phyloP scores from a whole-genome alignment of 2,113 vertebrate species.

The Alectura lathami region DNA sequence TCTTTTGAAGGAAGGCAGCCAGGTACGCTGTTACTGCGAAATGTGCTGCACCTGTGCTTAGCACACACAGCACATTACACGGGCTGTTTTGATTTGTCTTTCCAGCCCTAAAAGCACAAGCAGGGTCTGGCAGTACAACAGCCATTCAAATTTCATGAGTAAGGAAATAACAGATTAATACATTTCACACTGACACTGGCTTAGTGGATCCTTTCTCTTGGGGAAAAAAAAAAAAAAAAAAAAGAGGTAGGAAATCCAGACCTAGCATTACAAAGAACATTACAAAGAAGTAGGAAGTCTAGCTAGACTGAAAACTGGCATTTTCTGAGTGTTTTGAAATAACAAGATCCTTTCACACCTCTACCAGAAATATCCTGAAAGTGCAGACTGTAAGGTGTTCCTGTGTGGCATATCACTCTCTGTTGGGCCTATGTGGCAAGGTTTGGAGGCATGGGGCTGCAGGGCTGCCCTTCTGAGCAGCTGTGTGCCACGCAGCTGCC shows the following conservation, averaged over 20 bases:
- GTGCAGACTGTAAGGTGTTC: rapidly evolving
- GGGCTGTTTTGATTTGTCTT: constrained; percentile 11
- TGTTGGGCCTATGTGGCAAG: background rate
- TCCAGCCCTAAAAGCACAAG: constrained; percentile 14
- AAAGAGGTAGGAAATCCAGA: background rate
- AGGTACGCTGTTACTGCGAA: background rate
- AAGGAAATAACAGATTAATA: background rate
- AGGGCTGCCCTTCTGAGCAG: background rate
- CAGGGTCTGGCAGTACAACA: background rate
- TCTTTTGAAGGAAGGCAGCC: background rate
- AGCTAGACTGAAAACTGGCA: background rate
- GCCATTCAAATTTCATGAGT: constrained; percentile 25
- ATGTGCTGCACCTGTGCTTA: background rate
- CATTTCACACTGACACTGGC: background rate
- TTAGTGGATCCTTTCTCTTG: background rate
- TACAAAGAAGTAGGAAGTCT: background rate
- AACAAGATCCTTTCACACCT: background rate
- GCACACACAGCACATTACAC: rapidly evolving
- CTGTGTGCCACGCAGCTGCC: too few species aligned
- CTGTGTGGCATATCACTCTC: rapidly evolving
- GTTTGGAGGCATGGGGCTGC: background rate
- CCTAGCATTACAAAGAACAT: background rate
- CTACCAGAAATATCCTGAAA: background rate
- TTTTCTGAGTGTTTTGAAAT: background rate
- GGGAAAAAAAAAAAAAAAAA: background rate